A percentile compares a stretch with the other conserved stretches of the same genome.
phyloP scores from a whole-genome alignment of 2,113 vertebrate genomes.

The Cochlearius cochlearius region DNA sequence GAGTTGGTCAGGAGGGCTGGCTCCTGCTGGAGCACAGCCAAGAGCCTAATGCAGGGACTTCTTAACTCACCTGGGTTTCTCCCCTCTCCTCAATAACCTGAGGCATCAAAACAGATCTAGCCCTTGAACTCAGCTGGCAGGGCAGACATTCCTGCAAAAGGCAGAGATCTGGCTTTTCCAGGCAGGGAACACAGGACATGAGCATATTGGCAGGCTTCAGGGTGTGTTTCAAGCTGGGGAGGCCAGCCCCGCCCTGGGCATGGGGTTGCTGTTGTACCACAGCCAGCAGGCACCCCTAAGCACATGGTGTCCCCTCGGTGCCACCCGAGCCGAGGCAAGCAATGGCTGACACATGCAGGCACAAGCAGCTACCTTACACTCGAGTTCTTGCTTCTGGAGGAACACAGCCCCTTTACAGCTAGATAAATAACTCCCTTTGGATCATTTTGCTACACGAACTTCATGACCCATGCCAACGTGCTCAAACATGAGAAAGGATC shows the following conservation, averaged over 20 bases:
- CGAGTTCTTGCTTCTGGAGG: neutral
- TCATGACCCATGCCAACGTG: slow-evolving; percentile 25
- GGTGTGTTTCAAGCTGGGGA: neutral
- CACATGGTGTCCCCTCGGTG: accelerated
- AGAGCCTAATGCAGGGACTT: neutral
- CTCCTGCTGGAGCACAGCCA: neutral
- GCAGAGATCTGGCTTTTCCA: neutral
- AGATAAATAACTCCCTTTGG: neutral
- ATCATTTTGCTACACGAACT: neutral
- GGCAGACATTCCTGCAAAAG: neutral
- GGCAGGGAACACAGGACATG: neutral
- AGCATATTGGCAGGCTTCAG: neutral
- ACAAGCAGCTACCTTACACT: neutral
- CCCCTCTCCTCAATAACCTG: neutral
- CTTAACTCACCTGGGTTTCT: neutral
- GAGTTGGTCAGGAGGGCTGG: neutral
- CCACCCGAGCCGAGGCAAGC: accelerated
- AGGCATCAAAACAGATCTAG: neutral
- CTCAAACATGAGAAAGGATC: slow-evolving; percentile 3
- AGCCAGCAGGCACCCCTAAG: neutral
- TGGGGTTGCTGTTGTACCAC: accelerated
- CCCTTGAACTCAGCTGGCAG: neutral
- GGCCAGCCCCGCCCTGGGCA: neutral
- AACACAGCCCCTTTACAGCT: neutral
- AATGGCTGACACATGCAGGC: accelerated